Percentiles rank a stretch among this genome's conserved stretches.
These are phyloP conservation scores for Chrysoperla carnea DNA, from an alignment of 1,140 invertebrate genomes.

Conservation along the genomic window DNA sequence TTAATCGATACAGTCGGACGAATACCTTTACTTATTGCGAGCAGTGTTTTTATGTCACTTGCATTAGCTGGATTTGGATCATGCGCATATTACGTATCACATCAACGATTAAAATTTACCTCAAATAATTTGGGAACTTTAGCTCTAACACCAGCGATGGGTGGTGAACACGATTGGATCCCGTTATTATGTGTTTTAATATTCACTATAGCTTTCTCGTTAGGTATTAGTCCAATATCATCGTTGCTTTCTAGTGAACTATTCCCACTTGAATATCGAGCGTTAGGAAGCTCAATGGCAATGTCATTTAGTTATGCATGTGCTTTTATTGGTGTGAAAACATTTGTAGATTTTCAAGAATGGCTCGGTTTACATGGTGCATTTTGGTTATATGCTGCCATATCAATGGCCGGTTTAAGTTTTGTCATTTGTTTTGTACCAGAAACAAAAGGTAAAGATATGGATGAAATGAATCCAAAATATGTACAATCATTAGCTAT, in stretches of 20 bases:
- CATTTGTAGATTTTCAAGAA: conserved; percentile 65
- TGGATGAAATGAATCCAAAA: conserved; percentile 72
- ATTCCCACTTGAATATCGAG: conserved; percentile 69
- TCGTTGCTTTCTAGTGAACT: conserved; percentile 75
- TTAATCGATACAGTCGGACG: conserved; percentile 63
- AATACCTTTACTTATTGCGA: conserved; percentile 57
- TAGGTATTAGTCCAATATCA: conserved; percentile 80
- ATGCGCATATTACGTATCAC: conserved; percentile 53
- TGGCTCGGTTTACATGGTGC: conserved; percentile 58
- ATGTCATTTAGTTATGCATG: conserved; percentile 74
- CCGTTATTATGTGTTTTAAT: conserved; percentile 63
- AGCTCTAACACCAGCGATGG: conserved; percentile 11
- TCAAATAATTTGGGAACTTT: conserved; percentile 22
- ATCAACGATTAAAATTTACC: conserved; percentile 25
- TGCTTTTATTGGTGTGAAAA: conserved; percentile 77
- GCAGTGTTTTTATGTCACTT: conserved; percentile 64
- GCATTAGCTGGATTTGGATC: conserved; percentile 63
- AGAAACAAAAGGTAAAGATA: conserved; percentile 73
- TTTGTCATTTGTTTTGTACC: conserved; percentile 75
- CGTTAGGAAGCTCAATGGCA: conserved; percentile 64
- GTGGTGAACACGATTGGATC: conserved; percentile 56
- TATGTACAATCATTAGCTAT: conserved; percentile 35
- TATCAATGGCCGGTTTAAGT: conserved; percentile 64
- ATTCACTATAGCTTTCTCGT: conserved; percentile 66
- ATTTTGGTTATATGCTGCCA: conserved; percentile 76